Evolutionary conservation across 2,888 invertebrate species (phyloP), one percentile per base, ranked within the genome.

Genomic region (Copidosoma aretas): DNA sequence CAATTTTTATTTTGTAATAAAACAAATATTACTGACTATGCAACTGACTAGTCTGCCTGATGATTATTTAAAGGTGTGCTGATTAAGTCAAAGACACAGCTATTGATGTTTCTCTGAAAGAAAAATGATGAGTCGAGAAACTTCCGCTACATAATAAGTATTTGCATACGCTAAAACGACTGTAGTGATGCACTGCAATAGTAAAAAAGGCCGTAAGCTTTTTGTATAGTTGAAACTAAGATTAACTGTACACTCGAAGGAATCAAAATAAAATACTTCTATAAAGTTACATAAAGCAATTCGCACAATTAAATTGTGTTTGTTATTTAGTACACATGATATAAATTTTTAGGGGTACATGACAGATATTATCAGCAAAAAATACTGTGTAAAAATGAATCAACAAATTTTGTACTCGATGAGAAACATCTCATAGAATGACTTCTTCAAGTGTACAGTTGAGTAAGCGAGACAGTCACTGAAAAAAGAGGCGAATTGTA

Each of bases 31-130:
- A 64, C 61, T 25, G 46, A 54, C 52, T 24, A 58, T 64, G 17
- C 43, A 59, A 24, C 53, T 64, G 54, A 54, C 60, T 66, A 71
- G 59, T 68, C 62, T 32, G 32, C 32, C 32, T 71, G 65, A 68
- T 71, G 64, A 68, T 67, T 68, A 71, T 68, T 62, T 65, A 63
- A 68, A 51, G 64, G 52, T 68, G 71, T 71, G 64, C 65, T 64
- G 71, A 63, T 67, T n/a, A 56, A 68, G 56, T 46, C 14, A 17
- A 68, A 60, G 65, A 71, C 60, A 62, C 65, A 60, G 65, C 24
- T 57, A 2, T 58, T 64, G 61, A 61, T 53, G 25, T 67, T 70
- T 58, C 60, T 67, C 57, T 53, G 22, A 21, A 21, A 43, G 19
- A 39, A 1, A 41, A 60, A 60, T 49, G 43, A 53, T 15, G 43